Evolutionary conservation across 2,113 vertebrate species (phyloP).

Genomic region (Cepphus grylle): DNA sequence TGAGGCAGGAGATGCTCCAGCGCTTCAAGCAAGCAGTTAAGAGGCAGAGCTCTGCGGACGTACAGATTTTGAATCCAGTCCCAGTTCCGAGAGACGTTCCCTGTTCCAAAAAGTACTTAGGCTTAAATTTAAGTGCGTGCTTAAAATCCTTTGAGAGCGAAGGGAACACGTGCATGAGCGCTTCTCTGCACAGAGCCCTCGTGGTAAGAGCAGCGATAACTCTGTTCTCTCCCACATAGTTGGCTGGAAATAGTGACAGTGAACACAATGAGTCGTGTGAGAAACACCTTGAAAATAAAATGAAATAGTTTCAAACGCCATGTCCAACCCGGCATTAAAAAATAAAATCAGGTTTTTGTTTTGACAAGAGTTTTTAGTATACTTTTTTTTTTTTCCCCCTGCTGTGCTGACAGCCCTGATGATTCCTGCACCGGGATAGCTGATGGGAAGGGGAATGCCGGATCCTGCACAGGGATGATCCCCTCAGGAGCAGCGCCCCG

Average conservation of each 20-base stretch:
- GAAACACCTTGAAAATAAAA: neutral
- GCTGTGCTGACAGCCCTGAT: neutral
- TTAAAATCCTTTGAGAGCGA: neutral
- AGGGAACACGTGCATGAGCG: neutral
- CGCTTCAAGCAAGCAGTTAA: neutral
- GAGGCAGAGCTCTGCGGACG: neutral
- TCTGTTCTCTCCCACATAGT: neutral
- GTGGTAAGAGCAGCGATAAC: neutral
- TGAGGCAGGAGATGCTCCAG: neutral
- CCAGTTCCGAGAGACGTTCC: neutral
- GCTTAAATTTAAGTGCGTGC: neutral
- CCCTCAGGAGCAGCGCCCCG: accelerated
- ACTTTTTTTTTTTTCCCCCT: accelerated
- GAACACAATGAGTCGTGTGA: neutral
- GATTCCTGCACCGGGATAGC: accelerated
- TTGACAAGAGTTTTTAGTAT: neutral
- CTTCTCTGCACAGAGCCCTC: neutral
- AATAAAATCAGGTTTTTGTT: neutral
- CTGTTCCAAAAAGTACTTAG: neutral
- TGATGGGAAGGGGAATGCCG: neutral
- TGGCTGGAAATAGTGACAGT: neutral
- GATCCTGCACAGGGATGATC: neutral
- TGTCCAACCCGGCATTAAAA: neutral
- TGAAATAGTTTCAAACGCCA: neutral
- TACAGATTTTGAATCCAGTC: neutral